These are phyloP conservation scores for Sturnus vulgaris DNA, from an alignment of 2,113 vertebrate species.

Conservation along the genomic window DNA sequence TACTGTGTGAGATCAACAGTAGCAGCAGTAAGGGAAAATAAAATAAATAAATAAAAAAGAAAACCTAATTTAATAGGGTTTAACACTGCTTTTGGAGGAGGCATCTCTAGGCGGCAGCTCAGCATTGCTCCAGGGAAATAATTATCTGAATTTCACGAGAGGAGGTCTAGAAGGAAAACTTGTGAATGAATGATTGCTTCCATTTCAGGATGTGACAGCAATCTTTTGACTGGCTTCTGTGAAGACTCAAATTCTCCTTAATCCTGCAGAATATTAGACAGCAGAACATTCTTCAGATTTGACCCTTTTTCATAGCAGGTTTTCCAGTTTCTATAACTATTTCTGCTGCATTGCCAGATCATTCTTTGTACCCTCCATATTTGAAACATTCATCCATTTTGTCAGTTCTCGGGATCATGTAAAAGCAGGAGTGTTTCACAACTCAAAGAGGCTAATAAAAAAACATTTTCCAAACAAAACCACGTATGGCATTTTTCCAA, in stretches of 20 bases:
- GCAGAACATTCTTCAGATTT: neutral
- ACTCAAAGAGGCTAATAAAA: neutral
- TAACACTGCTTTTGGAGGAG: neutral
- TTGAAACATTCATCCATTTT: neutral
- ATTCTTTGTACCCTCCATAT: neutral
- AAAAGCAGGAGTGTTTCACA: neutral
- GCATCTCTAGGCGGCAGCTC: neutral
- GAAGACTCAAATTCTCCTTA: neutral
- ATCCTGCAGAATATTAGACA: neutral
- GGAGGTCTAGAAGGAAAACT: neutral
- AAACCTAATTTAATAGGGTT: neutral
- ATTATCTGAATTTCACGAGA: conserved; percentile 25
- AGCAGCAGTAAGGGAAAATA: neutral
- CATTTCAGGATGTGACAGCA: neutral
- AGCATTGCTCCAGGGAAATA: neutral
- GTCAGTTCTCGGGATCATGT: neutral
- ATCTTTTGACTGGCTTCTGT: neutral
- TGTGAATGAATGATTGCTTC: conserved; percentile 25
- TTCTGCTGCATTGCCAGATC: neutral
- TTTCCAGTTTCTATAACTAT: neutral
- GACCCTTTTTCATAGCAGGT: neutral
- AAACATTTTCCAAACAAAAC: neutral
- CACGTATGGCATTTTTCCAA: accelerated
- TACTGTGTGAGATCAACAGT: neutral
- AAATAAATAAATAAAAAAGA: neutral